phyloP scores from a whole-genome alignment of 2,797 vertebrate genomes.

The Somateria mollissima region DNA sequence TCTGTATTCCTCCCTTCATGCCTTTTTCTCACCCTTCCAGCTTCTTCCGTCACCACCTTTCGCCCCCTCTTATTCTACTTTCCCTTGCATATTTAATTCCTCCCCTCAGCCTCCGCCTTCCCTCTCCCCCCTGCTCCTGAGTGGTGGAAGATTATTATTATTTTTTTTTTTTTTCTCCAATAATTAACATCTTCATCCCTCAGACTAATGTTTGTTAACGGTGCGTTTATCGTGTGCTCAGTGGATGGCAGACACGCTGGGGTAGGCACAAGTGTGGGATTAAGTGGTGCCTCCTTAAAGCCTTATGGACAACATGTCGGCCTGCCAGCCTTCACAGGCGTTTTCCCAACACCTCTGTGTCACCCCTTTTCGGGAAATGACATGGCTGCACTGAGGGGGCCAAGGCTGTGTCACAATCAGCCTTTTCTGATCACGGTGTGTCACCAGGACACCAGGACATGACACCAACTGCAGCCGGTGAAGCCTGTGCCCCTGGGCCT shows the following conservation, averaged over 20 bases:
- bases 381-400: rapidly evolving
- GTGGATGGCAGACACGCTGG: neutral
- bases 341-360: neutral
- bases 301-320: rapidly evolving
- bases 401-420: neutral
- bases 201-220: neutral
- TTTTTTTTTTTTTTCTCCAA: neutral
- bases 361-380: neutral
- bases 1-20: neutral
- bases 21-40: neutral
- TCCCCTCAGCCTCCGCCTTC: neutral
- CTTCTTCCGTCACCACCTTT: neutral
- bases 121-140: neutral
- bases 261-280: neutral
- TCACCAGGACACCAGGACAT: neutral
- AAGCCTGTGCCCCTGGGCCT: neutral
- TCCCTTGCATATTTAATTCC: rapidly evolving
- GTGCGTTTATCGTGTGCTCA: neutral
- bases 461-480: rapidly evolving
- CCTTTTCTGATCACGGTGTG: rapidly evolving
- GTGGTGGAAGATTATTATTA: neutral
- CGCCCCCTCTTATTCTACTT: neutral
- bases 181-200: neutral
- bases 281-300: neutral
- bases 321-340: neutral